Base-by-base conservation (phyloP, 1,140 invertebrate species). In the Dendroctonus valens region DNA sequence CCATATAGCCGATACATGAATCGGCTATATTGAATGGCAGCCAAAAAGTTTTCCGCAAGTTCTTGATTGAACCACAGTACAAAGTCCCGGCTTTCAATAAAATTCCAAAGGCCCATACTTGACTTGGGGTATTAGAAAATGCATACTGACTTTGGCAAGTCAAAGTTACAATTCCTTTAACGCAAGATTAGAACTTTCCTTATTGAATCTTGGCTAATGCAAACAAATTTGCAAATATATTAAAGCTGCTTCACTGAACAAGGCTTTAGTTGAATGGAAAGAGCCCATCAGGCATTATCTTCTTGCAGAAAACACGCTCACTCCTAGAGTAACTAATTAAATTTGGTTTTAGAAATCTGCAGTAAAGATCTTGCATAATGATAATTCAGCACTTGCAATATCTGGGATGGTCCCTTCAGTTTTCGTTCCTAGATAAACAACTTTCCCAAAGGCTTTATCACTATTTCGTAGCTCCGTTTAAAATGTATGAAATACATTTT, bases 401-500 rank as follows among this genome's bases (percentile, higher is more conserved):
- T 26, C 26, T 1, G 1, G 26, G 26, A 2, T 26, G 62, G 58
- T 65, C 54, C 55, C 52, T 54, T 39, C 51, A 54, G 40, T 55
- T 63, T 54, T 63, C 61, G 41, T 39, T 41, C n/a, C 51, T 49
- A 6, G 12, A 52, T 50, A 65, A 65, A 65, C 62, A 65, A 65
- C 62, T 44, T 54, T 65, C 55, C 51, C 44, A 44, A 65, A 65
- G 14, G 54, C 39, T 46, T 65, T 55, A 65, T 65, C 62, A 40
- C 53, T 57, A 65, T 65, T 65, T 46, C 53, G 53, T 50, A 26
- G 51, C 49, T 46, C 38, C 59, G 59, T 65, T 65, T 65, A 65
- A 65, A 65, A 65, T 65, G 54, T 65, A 65, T 58, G 62, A 65
- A 65, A 65, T 65, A 65, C 42, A 65, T 65, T 65, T 65, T 65